Conservation (phyloP, 2,113 vertebrate species). For the Motacilla alba region DNA sequence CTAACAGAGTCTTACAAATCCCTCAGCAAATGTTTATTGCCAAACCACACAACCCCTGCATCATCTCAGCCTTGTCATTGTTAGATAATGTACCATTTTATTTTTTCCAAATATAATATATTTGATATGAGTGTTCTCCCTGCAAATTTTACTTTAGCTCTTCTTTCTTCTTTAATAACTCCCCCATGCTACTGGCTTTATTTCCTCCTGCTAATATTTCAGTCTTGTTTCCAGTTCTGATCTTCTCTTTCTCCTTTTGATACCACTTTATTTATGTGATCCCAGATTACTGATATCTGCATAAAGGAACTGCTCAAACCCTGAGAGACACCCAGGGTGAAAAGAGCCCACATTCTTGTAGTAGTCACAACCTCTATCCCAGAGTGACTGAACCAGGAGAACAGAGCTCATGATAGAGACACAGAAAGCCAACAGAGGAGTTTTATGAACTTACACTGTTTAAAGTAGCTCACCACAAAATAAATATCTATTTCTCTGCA, state of each 20-base stretch:
- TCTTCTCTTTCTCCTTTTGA: background rate
- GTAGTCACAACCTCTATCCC: too few species aligned
- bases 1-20: background rate
- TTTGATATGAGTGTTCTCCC: background rate
- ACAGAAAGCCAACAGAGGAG: background rate
- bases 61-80: too few species aligned
- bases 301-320: background rate
- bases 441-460: background rate
- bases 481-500: background rate
- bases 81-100: background rate
- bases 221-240: background rate
- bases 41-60: background rate
- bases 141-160: background rate
- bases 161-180: background rate
- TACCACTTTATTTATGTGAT: background rate
- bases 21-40: accelerated
- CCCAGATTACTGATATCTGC: background rate
- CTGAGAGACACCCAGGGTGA: background rate
- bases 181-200: background rate
- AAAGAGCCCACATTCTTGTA: background rate
- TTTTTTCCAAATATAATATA: background rate
- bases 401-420: background rate
- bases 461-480: background rate
- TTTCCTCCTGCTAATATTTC: background rate
- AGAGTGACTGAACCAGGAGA: background rate